A percentile compares a stretch with the other conserved stretches of the same genome.
Conservation (phyloP, 1,140 invertebrate species). For the Monochamus saltuarius region DNA sequence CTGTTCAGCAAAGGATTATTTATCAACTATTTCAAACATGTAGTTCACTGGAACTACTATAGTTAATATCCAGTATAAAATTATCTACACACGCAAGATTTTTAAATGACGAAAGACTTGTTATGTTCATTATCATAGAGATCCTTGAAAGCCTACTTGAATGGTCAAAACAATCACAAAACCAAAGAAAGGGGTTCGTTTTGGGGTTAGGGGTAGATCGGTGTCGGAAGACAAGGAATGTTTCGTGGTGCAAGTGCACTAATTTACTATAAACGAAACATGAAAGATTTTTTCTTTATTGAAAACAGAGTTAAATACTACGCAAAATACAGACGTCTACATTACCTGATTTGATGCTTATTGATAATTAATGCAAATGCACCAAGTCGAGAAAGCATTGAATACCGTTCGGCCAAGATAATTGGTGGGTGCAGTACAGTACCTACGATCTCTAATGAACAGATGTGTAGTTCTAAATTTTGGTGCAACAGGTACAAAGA, state of each 20-base stretch:
- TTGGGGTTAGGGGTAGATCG: conserved; percentile 10
- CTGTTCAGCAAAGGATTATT: no score
- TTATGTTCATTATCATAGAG: conserved; percentile 45
- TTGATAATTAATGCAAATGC: no score
- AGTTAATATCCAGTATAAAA: conserved; percentile 36
- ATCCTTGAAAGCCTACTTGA: conserved; percentile 50
- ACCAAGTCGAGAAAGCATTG: no score
- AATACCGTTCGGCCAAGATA: no score
- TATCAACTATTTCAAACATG: not conserved
- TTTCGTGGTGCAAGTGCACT: not conserved
- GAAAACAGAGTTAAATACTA: no score
- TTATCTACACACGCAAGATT: conserved; percentile 45
- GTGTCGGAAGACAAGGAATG: conserved; percentile 26
- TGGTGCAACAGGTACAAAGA: conserved; percentile 14
- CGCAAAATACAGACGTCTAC: no score
- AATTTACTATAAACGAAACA: no score
- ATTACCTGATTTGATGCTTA: no score
- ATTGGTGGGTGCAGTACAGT: no score
- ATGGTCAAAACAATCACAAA: conserved; percentile 25
- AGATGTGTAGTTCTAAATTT: no score
- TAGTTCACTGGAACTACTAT: not conserved
- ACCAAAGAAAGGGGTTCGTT: not conserved
- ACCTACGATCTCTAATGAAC: no score
- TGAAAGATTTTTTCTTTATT: no score
- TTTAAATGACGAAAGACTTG: conserved; percentile 46